Base-by-base conservation (phyloP, 2,113 vertebrate species). In the Gasterosteus aculeatus region DNA sequence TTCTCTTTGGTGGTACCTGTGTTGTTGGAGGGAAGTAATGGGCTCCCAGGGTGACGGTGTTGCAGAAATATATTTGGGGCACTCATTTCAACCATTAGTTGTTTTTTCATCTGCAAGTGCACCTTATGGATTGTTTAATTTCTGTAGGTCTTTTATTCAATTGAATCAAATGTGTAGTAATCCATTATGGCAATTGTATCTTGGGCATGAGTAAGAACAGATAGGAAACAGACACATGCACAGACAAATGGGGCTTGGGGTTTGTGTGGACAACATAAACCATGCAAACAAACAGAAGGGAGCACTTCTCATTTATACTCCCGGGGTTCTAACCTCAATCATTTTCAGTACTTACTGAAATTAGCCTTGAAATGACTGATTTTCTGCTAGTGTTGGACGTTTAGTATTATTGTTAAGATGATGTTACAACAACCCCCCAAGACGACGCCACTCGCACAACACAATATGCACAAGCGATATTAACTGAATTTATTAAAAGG, bases 1-100 rank as follows among this genome's bases (percentile, higher is more conserved):
- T 60, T 68, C 35, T 67, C 49, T 62, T 33, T n/a, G 31, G 41
- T 44, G 14, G 33, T 58, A 38, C 29, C 5, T 41, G 26, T 18
- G 41, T 51, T 68, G 38, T 26, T 33, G 53, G 15, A 72, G 59
- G 61, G 33, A 47, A 56, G 53, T 66, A 62, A 79, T 68, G 57
- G 61, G 14, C 46, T 61, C 69, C 65, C 12, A 15, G 46, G 16
- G 66, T 65, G 46, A n/a, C 44, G 26, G n/a, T 46, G 38, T 65
- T 44, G 60, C 12, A 67, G 7, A 51, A 26, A 57, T 49, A 26
- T 49, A 57, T 49, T 61, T 2, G 5, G 54, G 61, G 31, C 19
- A 22, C 12, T 15, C 29, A 9, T 51, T 62, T 59, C 15, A 29
- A 73, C 26, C 62, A 42, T 56, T 3, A 33, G 14, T 42, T 63